Base-by-base conservation (phyloP, 2,113 vertebrate species). In the Rhegmatorhina hoffmannsi region DNA sequence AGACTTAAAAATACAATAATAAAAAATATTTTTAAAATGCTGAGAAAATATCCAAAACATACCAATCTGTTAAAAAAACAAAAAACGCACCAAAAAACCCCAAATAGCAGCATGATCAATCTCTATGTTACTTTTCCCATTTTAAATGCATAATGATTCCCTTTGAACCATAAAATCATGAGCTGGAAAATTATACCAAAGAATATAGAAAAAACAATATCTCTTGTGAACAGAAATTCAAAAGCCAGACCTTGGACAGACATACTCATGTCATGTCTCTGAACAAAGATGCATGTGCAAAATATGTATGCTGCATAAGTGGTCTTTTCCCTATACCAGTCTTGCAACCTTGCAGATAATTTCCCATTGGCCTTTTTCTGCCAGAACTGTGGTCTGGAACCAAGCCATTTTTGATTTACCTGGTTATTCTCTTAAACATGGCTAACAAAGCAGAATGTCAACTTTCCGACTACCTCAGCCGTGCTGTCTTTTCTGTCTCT, bases 371-470 rank as follows among this genome's bases (percentile, higher is more conserved):
- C 10, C 18, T 75, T 87, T 55, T 75, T 9, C 44, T 76, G 24
- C 8, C 8, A 70, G 38, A 78, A 31, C 13, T 25, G 4, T 53
- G 26, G 8, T 49, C 43, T 38, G 55, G 40, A 60, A 66, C 6
- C 0, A 4, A 70, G 14, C 1, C 23, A 5, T 40, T 84, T 84
- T 66, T 79, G 1, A 2, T 69, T 68, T 70, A 52, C 0, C 0
- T 70, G 13, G 5, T 24, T 63, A 13, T 72, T 84, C 13, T 72
- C 34, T 82, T 79, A 67, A 92, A 70, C 9, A 44, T 16, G 8
- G 3, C 8, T 81, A 84, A 75, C 10, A 63, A 52, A 78, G 12
- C n/a, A 77, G 56, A 82, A 74, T 46, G 24, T 9, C 9, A 13
- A 20, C 13, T 85, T 87, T 62, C 46, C 63, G 12, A 40, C 9